Percentiles rank a stretch among this genome's conserved stretches.
These are phyloP conservation scores for Drosophila melanica DNA, from an alignment of 1,140 invertebrate species.

Conservation along the genomic window DNA sequence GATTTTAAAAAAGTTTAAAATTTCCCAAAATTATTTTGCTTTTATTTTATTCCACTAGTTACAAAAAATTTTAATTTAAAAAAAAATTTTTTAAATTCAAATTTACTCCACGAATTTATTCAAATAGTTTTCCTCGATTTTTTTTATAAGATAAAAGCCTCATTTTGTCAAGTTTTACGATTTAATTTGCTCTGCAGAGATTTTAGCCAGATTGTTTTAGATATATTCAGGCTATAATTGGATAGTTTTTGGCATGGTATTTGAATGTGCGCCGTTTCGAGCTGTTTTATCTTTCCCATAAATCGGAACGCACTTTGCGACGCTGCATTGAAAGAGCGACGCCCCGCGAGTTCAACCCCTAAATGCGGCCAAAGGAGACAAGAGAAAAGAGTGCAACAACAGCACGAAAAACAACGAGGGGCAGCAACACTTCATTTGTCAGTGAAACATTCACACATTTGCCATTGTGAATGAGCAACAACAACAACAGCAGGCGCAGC, in stretches of 20 bases:
- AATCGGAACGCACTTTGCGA: constrained; percentile 63
- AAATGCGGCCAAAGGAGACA: constrained; percentile 44
- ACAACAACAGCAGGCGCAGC: constrained; percentile 27
- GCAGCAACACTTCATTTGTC: constrained; percentile 22
- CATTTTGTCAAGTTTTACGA: no score
- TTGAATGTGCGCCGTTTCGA: neutral
- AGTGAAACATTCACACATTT: constrained; percentile 68
- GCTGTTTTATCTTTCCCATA: constrained; percentile 64
- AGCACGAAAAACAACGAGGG: constrained; percentile 3
- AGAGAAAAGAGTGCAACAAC: constrained; percentile 28
- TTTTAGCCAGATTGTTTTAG: constrained; percentile 2
- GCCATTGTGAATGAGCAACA: constrained; percentile 49
- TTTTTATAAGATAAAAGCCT: no score
- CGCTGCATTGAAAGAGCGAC: constrained; percentile 17
- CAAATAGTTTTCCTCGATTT: no score
- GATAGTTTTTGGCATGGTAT: constrained; percentile 1
- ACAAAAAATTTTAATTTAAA: no score
- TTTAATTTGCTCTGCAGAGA: neutral
- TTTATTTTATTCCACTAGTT: no score
- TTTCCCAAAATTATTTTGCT: no score
- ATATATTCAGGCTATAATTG: constrained; percentile 14
- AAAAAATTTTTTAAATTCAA: no score
- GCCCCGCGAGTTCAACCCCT: constrained; percentile 56
- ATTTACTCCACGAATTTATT: no score
- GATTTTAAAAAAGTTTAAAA: no score